Conservation (phyloP, 2,113 vertebrate genomes). For the Corythoichthys haematopterus region DNA sequence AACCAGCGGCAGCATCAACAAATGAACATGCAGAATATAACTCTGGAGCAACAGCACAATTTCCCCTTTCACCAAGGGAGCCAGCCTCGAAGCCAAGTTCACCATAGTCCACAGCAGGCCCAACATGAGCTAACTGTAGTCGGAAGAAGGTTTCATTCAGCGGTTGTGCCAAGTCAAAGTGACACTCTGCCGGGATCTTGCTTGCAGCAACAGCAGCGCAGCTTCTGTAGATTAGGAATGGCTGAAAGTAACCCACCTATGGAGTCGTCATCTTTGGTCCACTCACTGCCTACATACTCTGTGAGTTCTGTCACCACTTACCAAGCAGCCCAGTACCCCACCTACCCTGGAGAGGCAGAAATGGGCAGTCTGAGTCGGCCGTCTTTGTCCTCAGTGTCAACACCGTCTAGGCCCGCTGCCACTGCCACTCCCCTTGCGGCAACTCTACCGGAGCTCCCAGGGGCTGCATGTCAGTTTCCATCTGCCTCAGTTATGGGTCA, state of each 20-base stretch:
- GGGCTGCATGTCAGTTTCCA: constrained; percentile 80
- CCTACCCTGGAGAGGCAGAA: constrained; percentile 82
- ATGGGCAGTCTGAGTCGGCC: constrained; percentile 75
- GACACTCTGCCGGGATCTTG: constrained; percentile 57
- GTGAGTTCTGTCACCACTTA: constrained; percentile 71
- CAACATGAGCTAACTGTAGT: constrained; percentile 52
- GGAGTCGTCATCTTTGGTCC: constrained; percentile 69
- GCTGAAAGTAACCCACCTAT: constrained; percentile 74
- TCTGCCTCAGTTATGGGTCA: constrained; percentile 77
- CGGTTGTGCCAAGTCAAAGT: constrained; percentile 70
- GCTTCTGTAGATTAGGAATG: constrained; percentile 66
- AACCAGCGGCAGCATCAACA: constrained; percentile 72
- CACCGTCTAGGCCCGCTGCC: constrained; percentile 71
- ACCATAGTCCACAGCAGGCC: constrained; percentile 45
- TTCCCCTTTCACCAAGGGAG: constrained; percentile 87
- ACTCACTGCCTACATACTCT: constrained; percentile 82
- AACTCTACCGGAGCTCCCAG: constrained; percentile 75
- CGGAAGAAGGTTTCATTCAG: constrained; percentile 65
- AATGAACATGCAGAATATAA: constrained; percentile 81
- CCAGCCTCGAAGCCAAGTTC: constrained; percentile 62
- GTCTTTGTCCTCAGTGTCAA: constrained; percentile 74
- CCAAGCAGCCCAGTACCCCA: constrained; percentile 83
- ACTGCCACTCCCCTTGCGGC: constrained; percentile 62
- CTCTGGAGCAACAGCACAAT: constrained; percentile 80
- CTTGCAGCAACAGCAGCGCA: constrained; percentile 72